Evolutionary conservation across 23 tunicate species (phyloP).

Genomic region (Ascidia mentula): DNA sequence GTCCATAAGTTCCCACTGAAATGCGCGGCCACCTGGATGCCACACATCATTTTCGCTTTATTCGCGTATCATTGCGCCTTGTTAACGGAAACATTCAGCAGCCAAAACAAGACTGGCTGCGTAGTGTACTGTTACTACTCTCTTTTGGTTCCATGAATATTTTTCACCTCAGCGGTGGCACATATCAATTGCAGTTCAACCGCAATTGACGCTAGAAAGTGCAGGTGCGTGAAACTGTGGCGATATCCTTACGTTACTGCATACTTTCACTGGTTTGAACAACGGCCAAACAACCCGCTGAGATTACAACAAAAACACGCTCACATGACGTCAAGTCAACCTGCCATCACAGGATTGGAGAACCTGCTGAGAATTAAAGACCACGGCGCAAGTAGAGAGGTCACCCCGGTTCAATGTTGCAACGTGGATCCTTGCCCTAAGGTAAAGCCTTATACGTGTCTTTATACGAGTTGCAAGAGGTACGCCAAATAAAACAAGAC

Average conservation of each 20-base stretch:
- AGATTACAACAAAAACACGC: neutral
- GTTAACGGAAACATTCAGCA: constrained; percentile 18
- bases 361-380: neutral
- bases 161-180: neutral
- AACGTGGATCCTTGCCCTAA: constrained; percentile 29
- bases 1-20: constrained; percentile 9
- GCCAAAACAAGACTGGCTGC: constrained; percentile 7
- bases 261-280: no score
- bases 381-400: neutral
- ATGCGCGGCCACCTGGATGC: constrained; percentile 7
- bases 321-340: neutral
- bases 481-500: neutral
- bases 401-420: constrained; percentile 13
- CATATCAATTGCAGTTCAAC: neutral
- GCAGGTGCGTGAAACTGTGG: no score
- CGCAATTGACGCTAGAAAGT: neutral
- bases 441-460: constrained; percentile 25
- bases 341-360: neutral
- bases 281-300: neutral
- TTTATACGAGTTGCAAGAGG: neutral
- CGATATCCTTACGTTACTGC: no score
- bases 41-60: constrained; percentile 20
- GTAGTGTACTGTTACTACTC: constrained; percentile 2
- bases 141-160: constrained; percentile 6
- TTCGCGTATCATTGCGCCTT: constrained; percentile 7